phyloP scores from a whole-genome alignment of 2,113 vertebrate species.

The Atrichornis clamosus region DNA sequence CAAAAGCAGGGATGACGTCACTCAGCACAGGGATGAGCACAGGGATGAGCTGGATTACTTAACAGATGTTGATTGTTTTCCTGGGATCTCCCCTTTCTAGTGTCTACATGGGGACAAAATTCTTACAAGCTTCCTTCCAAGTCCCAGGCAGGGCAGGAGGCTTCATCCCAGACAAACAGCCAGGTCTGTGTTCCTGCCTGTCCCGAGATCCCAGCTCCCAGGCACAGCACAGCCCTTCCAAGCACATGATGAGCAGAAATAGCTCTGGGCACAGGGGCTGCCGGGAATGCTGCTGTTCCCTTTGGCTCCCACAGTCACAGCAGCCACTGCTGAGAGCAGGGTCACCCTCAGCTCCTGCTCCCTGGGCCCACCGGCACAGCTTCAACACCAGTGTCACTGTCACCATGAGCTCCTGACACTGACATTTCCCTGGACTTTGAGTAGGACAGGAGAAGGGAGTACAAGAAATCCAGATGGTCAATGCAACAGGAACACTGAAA shows the following conservation, averaged over 20 bases:
- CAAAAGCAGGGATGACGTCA: not conserved
- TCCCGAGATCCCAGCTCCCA: not conserved
- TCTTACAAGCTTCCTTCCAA: not conserved
- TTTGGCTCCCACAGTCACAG: not conserved
- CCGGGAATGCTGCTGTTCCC: not conserved
- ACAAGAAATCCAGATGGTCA: not conserved
- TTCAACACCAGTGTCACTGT: not conserved
- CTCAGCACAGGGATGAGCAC: not conserved
- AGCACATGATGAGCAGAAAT: constrained; percentile 4
- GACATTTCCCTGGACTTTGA: not conserved
- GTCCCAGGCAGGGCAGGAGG: not conserved
- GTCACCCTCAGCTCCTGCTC: not conserved
- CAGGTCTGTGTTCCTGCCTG: not conserved
- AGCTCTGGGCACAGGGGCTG: not conserved
- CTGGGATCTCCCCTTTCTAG: not conserved
- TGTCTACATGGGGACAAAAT: not conserved
- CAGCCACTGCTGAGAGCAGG: not conserved
- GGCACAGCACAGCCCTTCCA: not conserved
- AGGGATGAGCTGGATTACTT: constrained; percentile 15
- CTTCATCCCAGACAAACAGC: not conserved
- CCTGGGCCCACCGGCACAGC: not conserved
- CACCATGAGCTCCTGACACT: not conserved
- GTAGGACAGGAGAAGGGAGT: not conserved
- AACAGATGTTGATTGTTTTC: constrained; percentile 23
- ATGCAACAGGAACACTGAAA: not conserved